Percentiles rank a stretch among this genome's conserved stretches.
phyloP scores from a whole-genome alignment of 2,888 invertebrate species.

The Lycia hirtaria region DNA sequence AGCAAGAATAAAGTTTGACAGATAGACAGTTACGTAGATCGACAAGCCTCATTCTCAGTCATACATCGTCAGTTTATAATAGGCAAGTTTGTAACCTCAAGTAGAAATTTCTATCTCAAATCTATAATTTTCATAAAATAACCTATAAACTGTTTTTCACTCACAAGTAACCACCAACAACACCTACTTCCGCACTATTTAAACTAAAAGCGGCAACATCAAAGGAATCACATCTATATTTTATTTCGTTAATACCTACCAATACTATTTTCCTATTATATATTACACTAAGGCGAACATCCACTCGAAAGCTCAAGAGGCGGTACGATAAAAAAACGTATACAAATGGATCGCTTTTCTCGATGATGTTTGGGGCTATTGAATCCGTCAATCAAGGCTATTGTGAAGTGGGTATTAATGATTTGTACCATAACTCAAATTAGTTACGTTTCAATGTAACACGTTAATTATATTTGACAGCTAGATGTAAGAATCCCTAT shows the following conservation, averaged over 20 bases:
- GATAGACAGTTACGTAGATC: too few species aligned
- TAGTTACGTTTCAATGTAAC: conserved; percentile 13
- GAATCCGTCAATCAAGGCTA: conserved; percentile 47
- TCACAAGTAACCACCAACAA: too few species aligned
- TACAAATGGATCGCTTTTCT: conserved; percentile 50
- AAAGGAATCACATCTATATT: conserved; percentile 32
- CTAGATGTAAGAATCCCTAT: neutral
- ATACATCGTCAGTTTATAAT: too few species aligned
- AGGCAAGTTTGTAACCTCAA: too few species aligned
- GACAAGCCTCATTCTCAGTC: too few species aligned
- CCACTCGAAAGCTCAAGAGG: conserved; percentile 59
- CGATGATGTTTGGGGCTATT: conserved; percentile 54
- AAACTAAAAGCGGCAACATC: neutral
- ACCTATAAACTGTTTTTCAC: too few species aligned
- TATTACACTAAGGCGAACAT: conserved; percentile 62
- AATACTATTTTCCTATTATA: neutral
- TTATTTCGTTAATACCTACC: conserved; percentile 57
- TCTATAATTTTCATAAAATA: too few species aligned
- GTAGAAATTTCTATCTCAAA: too few species aligned
- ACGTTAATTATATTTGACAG: neutral
- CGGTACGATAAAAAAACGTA: conserved; percentile 57
- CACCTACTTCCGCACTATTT: too few species aligned
- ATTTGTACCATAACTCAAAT: conserved; percentile 28
- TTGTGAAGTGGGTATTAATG: conserved; percentile 26
- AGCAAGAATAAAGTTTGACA: too few species aligned